Percentiles rank a stretch among this genome's conserved stretches.
phyloP scores from a whole-genome alignment of 2,797 vertebrate genomes.

The Microchirus variegatus region DNA sequence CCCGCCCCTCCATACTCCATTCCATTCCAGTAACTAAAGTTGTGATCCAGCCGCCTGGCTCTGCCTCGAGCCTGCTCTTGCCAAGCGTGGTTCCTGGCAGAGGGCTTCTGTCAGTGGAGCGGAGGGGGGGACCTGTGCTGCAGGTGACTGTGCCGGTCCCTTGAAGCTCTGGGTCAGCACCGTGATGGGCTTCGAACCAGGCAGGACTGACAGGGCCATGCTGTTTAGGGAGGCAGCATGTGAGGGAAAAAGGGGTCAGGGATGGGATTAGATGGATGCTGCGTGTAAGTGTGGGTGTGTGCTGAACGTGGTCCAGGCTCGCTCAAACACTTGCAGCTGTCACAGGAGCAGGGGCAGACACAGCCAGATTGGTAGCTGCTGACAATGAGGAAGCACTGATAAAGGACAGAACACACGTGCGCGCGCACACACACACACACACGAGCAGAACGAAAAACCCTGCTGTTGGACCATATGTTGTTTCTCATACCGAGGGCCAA shows the following conservation, averaged over 20 bases:
- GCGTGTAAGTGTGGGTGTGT: slow-evolving; percentile 28
- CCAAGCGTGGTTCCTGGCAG: slow-evolving; percentile 71
- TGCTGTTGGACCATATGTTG: slow-evolving; percentile 71
- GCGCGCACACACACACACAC: background rate
- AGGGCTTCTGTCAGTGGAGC: slow-evolving; percentile 62
- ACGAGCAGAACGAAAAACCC: slow-evolving; percentile 29
- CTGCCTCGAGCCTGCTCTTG: slow-evolving; percentile 51
- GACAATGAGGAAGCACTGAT: slow-evolving; percentile 71
- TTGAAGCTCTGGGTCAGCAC: slow-evolving; percentile 65
- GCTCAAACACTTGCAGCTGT: slow-evolving; percentile 65
- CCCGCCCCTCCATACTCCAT: slow-evolving; percentile 45
- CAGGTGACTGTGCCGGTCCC: slow-evolving; percentile 54
- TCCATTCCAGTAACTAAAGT: slow-evolving; percentile 59
- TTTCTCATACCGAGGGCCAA: slow-evolving; percentile 50
- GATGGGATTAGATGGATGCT: slow-evolving; percentile 55
- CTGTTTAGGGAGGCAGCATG: slow-evolving; percentile 62
- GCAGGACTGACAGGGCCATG: slow-evolving; percentile 63
- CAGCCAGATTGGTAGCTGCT: slow-evolving; percentile 56
- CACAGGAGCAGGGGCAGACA: slow-evolving; percentile 50
- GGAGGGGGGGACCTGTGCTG: slow-evolving; percentile 3
- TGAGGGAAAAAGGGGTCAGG: slow-evolving; percentile 52
- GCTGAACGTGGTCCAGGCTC: slow-evolving; percentile 57
- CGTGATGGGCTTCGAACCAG: slow-evolving; percentile 71
- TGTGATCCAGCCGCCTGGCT: slow-evolving; percentile 65
- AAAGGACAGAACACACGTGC: slow-evolving; percentile 42